Base-by-base conservation (phyloP, 2,888 invertebrate species). In the Cerceris rybyensis region DNA sequence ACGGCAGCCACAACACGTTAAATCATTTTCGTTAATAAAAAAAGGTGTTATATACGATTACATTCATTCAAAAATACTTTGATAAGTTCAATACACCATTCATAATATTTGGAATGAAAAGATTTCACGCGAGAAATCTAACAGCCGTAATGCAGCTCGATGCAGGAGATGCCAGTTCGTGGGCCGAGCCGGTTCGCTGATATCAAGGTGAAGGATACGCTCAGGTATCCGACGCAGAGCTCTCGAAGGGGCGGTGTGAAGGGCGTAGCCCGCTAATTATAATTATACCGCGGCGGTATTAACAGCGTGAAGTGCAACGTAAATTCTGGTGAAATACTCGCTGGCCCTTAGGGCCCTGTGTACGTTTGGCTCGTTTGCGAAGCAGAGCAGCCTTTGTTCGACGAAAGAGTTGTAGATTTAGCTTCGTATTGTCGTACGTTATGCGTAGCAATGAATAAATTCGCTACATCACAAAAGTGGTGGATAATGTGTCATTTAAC, bases 251-350 rank as follows among this genome's bases (percentile, higher is more conserved):
- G 91, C 91, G 91, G 89, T 83, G 89, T 88, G 87, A 88, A 88
- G 88, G 91, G 92, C 91, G 92, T 90, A 89, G 85, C 91, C 88
- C 88, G 87, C 91, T 92, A 92, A 92, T 92, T 92, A 91, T 92
- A 92, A 92, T 92, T 92, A 91, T 90, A 92, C 89, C 86, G 90
- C 87, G 86, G 88, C 87, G 88, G 90, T 89, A 92, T 92, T 92
- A 91, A 89, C 88, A 91, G 91, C 88, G 91, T 88, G 91, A 92
- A 92, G 91, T 89, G 89, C 88, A 86, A 90, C 90, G 91, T 91
- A 90, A 90, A 91, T 85, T 89, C 89, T 88, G 89, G 88, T 89
- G 89, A 89, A 90, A 91, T 88, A 90, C 86, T 86, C 77, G 82
- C 84, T 86, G 83, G 85, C 89, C 89, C 87, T 85, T 78, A 78